phyloP scores from a whole-genome alignment of 2,888 invertebrate genomes.

The Galeopsomyia nigrocyanea region DNA sequence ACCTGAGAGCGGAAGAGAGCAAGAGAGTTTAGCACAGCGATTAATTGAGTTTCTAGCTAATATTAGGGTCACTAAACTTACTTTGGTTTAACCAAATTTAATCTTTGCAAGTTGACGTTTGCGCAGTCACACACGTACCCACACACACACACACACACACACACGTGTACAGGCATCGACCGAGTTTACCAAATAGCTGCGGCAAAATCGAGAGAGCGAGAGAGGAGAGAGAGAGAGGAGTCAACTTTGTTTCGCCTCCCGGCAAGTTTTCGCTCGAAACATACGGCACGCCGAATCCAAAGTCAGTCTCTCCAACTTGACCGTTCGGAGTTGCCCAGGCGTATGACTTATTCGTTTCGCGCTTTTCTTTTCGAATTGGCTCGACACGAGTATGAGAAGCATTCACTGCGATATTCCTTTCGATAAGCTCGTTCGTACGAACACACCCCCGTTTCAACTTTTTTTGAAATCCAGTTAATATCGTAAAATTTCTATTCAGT shows the following conservation, averaged over 20 bases:
- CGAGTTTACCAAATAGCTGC: slow-evolving; percentile 34
- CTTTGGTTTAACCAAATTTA: slow-evolving; percentile 17
- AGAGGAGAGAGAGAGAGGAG: too few relatives aligned
- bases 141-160: too few relatives aligned
- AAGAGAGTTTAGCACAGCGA: neutral
- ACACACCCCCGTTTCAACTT: too few relatives aligned
- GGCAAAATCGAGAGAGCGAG: slow-evolving; percentile 18
- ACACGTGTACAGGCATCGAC: slow-evolving; percentile 2
- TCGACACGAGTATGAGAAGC: too few relatives aligned
- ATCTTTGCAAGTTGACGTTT: slow-evolving; percentile 18
- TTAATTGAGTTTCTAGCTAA: neutral
- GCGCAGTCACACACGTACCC: too few relatives aligned
- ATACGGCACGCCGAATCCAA: neutral
- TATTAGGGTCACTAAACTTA: slow-evolving; percentile 17
- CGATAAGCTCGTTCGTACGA: too few relatives aligned
- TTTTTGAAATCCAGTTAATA: too few relatives aligned
- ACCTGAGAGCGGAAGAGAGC: too few relatives aligned
- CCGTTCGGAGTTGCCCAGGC: too few relatives aligned
- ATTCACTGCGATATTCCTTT: too few relatives aligned
- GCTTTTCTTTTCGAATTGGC: neutral
- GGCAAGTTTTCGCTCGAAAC: slow-evolving; percentile 8
- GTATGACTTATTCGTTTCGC: slow-evolving; percentile 12
- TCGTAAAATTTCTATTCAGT: too few relatives aligned
- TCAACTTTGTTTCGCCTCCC: slow-evolving; percentile 23
- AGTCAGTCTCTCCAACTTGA: slow-evolving; percentile 20